Base-by-base conservation (phyloP, 2,888 invertebrate species). In the Pandemis heparana region DNA sequence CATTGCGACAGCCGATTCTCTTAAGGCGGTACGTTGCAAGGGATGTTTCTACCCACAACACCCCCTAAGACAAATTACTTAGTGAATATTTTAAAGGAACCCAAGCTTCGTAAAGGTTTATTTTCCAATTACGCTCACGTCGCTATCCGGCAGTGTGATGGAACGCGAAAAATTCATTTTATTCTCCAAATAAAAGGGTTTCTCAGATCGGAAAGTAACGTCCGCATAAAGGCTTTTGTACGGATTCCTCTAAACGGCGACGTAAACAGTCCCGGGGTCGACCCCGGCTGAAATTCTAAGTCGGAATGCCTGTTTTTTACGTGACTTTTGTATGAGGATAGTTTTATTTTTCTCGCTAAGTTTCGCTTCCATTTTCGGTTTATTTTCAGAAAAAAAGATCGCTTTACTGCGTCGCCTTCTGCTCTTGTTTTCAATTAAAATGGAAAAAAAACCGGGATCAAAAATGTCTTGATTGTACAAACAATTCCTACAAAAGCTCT, bases 161-260 rank as follows among this genome's bases (percentile, higher is more conserved):
- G 82, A 84, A 87, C 80, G 84, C 78, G 79, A 83, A 84, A 86
- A 82, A 89, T 89, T 87, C 87, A 85, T 89, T 87, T 87, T 83
- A 85, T 80, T 87, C 84, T 80, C 76, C 76, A 38, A 61, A 77
- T 83, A 85, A 84, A 86, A 81, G 79, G 86, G 82, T 83, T 82
- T n/a, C 43, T 62, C 46, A 56, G 56, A 41, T 32, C 63, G 12
- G 43, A 46, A 63, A 56, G 80, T 77, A 77, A 71, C 77, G 78
- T 81, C 81, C 77, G 41, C 62, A 43, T 16, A 63, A 23, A 46
- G 46, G 75, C 75, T 71, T 14, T 46, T 32, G 65, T 65, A 39
- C 51, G 65, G 32, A 39, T 48, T 38, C 51, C 51, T 65, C 38
- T 51, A 51, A 65, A 18, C 46, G 60, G 38, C 2, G 60, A 60